Conservation (phyloP, 2,888 invertebrate species). For the Ophraella communa region DNA sequence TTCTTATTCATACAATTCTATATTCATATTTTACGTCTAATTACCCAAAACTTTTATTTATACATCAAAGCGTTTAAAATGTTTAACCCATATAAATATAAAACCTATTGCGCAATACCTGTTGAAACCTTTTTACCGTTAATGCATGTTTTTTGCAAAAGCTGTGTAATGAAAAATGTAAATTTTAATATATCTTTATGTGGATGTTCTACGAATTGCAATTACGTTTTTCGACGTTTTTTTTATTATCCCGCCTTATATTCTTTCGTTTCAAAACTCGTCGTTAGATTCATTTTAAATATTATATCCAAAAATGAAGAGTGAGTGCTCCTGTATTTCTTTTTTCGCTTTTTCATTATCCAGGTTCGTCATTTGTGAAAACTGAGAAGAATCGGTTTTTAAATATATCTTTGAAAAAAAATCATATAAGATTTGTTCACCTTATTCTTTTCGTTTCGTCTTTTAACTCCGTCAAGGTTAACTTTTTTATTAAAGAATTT, state of each 20-base stretch:
- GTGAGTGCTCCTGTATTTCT: neutral
- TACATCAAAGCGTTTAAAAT: no score
- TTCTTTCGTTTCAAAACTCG: neutral
- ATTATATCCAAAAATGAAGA: neutral
- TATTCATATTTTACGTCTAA: no score
- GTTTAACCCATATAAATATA: no score
- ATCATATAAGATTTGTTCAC: neutral
- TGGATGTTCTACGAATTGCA: neutral
- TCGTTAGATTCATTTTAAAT: neutral
- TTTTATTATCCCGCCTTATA: neutral
- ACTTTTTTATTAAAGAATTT: no score
- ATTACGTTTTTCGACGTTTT: neutral
- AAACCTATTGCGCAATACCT: no score
- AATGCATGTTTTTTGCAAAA: neutral
- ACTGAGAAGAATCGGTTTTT: conserved; percentile 5
- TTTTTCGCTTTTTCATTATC: neutral
- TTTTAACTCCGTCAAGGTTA: neutral
- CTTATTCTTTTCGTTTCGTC: neutral
- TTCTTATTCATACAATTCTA: no score
- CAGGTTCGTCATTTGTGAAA: conserved; percentile 5
- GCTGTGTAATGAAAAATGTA: neutral
- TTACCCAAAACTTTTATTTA: no score
- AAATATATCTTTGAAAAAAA: neutral
- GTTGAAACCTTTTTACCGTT: neutral
- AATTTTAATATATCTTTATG: neutral